Percentiles rank a stretch among this genome's conserved stretches.
phyloP scores from a whole-genome alignment of 2,888 invertebrate species.

The Abrostola triplasia region DNA sequence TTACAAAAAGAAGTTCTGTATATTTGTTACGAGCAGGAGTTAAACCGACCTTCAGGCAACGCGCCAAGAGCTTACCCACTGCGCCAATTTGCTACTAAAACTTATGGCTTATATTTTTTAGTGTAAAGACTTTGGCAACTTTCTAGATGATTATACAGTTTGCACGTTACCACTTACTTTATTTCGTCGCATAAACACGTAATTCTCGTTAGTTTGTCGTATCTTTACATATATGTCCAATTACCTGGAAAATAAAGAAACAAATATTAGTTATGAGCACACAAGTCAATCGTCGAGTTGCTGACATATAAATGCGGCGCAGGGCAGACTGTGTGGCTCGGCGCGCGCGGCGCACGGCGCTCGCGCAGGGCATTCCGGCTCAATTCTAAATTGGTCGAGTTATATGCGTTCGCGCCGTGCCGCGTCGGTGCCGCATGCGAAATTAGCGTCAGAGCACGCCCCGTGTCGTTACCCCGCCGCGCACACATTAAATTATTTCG shows the following conservation, averaged over 20 bases:
- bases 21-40: too few relatives aligned
- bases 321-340: slow-evolving; percentile 75
- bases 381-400: slow-evolving; percentile 70
- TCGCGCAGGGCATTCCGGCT: slow-evolving; percentile 57
- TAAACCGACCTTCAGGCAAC: too few relatives aligned
- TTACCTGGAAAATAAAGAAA: slow-evolving; percentile 64
- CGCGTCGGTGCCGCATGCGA: slow-evolving; percentile 53
- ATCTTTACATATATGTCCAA: slow-evolving; percentile 22
- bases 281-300: slow-evolving; percentile 38
- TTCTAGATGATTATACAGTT: not conserved
- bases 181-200: slow-evolving; percentile 5
- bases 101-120: too few relatives aligned
- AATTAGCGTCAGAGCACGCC: slow-evolving; percentile 59
- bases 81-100: too few relatives aligned
- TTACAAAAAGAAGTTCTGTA: too few relatives aligned
- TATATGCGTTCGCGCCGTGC: slow-evolving; percentile 59
- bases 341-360: slow-evolving; percentile 35
- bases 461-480: slow-evolving; percentile 62
- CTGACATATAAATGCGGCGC: slow-evolving; percentile 43
- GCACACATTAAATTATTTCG: slow-evolving; percentile 73
- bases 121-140: too few relatives aligned
- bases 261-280: slow-evolving; percentile 21
- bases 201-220: slow-evolving; percentile 10
- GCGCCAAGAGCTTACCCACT: too few relatives aligned
- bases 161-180: slow-evolving; percentile 35